Conservation (phyloP, 2,113 vertebrate species). For the Ceyx margarethae region DNA sequence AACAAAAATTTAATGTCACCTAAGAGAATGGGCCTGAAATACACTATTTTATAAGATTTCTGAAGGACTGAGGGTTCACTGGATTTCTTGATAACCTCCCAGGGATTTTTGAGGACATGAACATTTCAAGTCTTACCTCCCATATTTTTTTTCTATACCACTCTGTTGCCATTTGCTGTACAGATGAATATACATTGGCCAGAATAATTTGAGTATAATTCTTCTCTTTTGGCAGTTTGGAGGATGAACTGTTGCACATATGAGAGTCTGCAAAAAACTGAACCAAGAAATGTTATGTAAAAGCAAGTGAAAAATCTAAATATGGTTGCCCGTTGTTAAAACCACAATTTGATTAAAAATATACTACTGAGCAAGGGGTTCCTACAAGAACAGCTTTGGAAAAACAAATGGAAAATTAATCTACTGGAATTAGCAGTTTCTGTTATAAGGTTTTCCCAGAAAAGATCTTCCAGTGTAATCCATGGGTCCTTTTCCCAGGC, state of each 20-base stretch:
- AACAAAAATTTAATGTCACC: not conserved
- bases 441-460: slow-evolving; percentile 37
- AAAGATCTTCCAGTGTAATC: not conserved
- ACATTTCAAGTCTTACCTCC: not conserved
- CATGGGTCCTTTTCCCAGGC: not conserved
- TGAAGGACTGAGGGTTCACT: not conserved
- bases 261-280: not conserved
- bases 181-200: not conserved
- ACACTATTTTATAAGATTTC: not conserved
- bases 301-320: slow-evolving; percentile 16
- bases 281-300: not conserved
- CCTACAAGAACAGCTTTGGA: not conserved
- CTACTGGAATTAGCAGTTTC: slow-evolving; percentile 25
- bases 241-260: not conserved
- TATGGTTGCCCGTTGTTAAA: not conserved
- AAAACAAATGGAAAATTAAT: slow-evolving; percentile 43
- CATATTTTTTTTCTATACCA: not conserved
- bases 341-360: slow-evolving; percentile 9
- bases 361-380: not conserved
- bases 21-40: not conserved
- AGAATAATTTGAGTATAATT: not conserved
- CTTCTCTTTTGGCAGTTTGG: not conserved
- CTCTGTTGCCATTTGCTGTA: not conserved
- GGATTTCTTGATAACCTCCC: not conserved
- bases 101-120: not conserved